Evolutionary conservation across 2,888 invertebrate species (phyloP).

Genomic region (Eupithecia pulchellata): DNA sequence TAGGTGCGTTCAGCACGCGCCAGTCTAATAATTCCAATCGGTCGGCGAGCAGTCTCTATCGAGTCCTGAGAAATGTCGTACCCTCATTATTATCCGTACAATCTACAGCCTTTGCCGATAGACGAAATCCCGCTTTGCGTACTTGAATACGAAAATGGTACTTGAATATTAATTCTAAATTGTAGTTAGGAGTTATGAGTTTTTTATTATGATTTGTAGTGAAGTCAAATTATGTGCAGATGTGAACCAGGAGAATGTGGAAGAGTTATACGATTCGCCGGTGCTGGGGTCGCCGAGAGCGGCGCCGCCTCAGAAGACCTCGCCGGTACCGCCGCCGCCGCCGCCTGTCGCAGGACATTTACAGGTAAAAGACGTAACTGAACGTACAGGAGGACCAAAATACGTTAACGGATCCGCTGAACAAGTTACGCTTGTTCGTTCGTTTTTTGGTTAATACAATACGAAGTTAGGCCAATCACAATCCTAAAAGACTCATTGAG

Average conservation of each 20-base stretch:
- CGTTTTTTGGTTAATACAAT: no score
- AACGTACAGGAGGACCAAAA: no score
- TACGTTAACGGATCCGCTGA: no score
- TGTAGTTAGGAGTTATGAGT: background rate
- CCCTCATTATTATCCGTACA: constrained; percentile 52
- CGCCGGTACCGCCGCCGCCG: constrained; percentile 53
- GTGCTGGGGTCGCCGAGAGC: constrained; percentile 73
- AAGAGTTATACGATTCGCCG: constrained; percentile 76
- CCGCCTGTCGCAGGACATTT: constrained; percentile 36
- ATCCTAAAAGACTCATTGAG: background rate
- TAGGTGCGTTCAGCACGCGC: constrained; percentile 63
- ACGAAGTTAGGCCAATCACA: no score
- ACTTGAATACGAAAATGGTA: constrained; percentile 72
- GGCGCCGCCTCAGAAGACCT: constrained; percentile 50
- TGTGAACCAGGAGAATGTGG: constrained; percentile 63
- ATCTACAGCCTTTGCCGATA: constrained; percentile 68
- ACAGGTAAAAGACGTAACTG: constrained; percentile 28
- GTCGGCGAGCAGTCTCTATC: constrained; percentile 47
- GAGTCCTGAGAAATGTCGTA: constrained; percentile 62
- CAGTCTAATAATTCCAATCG: no score
- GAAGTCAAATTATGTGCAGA: constrained; percentile 54
- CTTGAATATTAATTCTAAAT: background rate
- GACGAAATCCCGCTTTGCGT: constrained; percentile 84
- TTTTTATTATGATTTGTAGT: constrained; percentile 1
- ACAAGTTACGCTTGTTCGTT: no score